Percentiles rank a stretch among this genome's conserved stretches.
Evolutionary conservation across 1,140 invertebrate genomes (phyloP).

Genomic region (Orussus abietinus): DNA sequence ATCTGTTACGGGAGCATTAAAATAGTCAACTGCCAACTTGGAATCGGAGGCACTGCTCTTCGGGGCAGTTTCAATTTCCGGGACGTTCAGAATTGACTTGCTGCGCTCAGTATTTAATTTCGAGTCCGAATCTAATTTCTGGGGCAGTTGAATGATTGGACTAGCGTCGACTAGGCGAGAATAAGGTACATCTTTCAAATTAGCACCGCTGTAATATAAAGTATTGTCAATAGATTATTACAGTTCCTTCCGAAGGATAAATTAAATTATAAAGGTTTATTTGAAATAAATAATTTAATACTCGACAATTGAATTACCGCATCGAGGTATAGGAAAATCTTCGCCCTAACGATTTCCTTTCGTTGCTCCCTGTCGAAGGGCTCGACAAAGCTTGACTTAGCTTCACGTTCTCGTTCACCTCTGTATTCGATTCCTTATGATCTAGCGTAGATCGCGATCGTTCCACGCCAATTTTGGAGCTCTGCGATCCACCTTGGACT

Average conservation of each 20-base stretch:
- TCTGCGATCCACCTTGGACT: constrained; percentile 26
- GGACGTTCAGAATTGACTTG: constrained; percentile 59
- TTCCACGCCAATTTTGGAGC: constrained; percentile 36
- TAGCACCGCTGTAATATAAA: constrained; percentile 37
- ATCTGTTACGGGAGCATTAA: constrained; percentile 44
- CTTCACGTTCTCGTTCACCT: constrained; percentile 37
- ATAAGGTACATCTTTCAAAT: constrained; percentile 71
- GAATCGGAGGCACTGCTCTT: constrained; percentile 77
- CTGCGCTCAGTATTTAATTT: constrained; percentile 65
- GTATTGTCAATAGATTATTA: constrained; percentile 3
- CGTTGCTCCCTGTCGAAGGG: constrained; percentile 44
- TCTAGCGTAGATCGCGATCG: constrained; percentile 43
- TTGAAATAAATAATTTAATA: constrained; percentile 17
- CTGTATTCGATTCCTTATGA: constrained; percentile 31
- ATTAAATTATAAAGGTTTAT: constrained; percentile 12
- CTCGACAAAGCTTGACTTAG: constrained; percentile 43
- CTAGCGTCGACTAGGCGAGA: constrained; percentile 69
- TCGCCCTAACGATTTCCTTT: constrained; percentile 55
- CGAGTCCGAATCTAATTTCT: constrained; percentile 76
- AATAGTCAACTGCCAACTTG: constrained; percentile 70
- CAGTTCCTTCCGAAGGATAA: background rate
- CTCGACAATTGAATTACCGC: constrained; percentile 28
- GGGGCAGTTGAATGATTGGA: constrained; percentile 52
- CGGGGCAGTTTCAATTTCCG: constrained; percentile 54
- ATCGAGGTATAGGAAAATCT: constrained; percentile 63